A percentile compares a stretch with the other conserved stretches of the same genome.
Evolutionary conservation across 2,113 vertebrate genomes (phyloP).

Genomic region (Otolemur garnettii): DNA sequence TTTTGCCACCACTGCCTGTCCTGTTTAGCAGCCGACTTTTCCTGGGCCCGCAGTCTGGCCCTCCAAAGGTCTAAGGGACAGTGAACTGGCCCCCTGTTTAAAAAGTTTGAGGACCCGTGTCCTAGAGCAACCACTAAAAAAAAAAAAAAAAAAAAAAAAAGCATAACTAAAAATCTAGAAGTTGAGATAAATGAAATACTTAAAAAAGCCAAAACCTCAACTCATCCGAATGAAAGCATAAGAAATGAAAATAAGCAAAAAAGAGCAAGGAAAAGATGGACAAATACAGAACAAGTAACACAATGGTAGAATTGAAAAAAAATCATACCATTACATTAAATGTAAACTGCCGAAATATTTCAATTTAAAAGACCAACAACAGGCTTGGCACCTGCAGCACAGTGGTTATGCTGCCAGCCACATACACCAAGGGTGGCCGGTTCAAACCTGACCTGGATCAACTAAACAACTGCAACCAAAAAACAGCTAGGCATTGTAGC

Average conservation of each 20-base stretch:
- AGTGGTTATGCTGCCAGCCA: too few relatives aligned
- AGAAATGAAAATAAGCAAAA: not conserved
- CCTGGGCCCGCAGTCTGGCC: too few relatives aligned
- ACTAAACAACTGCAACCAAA: too few relatives aligned
- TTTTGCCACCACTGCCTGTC: too few relatives aligned
- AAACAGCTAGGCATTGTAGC: too few relatives aligned
- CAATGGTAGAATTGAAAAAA: not conserved
- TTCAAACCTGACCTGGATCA: too few relatives aligned
- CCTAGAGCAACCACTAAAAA: not conserved
- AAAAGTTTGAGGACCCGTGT: not conserved
- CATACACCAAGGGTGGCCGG: too few relatives aligned
- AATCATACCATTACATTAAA: slow-evolving; percentile 22
- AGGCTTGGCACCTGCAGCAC: too few relatives aligned
- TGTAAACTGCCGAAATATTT: slow-evolving; percentile 4
- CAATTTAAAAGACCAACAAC: slow-evolving; percentile 11
- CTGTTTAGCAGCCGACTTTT: too few relatives aligned
- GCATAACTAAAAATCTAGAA: not conserved
- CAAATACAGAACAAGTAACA: not conserved
- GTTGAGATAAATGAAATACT: not conserved
- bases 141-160: not conserved
- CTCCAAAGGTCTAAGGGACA: too few relatives aligned
- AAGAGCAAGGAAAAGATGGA: not conserved
- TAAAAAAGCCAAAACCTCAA: not conserved
- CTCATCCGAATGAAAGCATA: not conserved
- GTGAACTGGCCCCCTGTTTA: too few relatives aligned